Conservation (phyloP, 2,888 invertebrate genomes). For the Platypus cylindrus region DNA sequence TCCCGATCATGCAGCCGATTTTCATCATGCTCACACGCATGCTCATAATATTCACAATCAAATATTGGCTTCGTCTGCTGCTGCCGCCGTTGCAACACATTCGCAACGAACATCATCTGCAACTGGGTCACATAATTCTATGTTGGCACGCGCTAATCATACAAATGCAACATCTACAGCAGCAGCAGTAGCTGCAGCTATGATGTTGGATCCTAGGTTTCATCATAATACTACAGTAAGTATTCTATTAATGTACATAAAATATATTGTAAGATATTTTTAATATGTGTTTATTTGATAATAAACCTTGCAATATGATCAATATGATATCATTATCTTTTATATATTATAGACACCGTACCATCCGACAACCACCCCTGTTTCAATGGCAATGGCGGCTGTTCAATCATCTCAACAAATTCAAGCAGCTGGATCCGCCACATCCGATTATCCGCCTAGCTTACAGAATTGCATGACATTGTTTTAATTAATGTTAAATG, state of each 20-base stretch:
- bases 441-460: conserved; percentile 32
- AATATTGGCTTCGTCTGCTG: conserved; percentile 25
- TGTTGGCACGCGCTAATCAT: conserved; percentile 31
- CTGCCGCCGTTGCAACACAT: conserved; percentile 14
- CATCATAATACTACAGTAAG: conserved; percentile 36
- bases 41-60: conserved; percentile 34
- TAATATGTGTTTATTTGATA: not conserved
- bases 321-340: not conserved
- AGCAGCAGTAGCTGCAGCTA: conserved; percentile 37
- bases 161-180: conserved; percentile 34
- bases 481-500: conserved; percentile 33
- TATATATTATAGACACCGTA: conserved; percentile 30
- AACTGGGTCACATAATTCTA: conserved; percentile 27
- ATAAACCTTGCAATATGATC: not conserved
- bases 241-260: conserved; percentile 4
- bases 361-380: conserved; percentile 34
- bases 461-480: conserved; percentile 36
- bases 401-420: conserved; percentile 35
- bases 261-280: not conserved
- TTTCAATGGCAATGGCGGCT: conserved; percentile 36
- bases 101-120: conserved; percentile 7
- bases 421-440: conserved; percentile 31
- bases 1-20: conserved; percentile 31
- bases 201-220: conserved; percentile 39
- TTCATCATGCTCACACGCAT: conserved; percentile 31